Conservation (phyloP, 2,113 vertebrate genomes). For the Archilochus colubris region DNA sequence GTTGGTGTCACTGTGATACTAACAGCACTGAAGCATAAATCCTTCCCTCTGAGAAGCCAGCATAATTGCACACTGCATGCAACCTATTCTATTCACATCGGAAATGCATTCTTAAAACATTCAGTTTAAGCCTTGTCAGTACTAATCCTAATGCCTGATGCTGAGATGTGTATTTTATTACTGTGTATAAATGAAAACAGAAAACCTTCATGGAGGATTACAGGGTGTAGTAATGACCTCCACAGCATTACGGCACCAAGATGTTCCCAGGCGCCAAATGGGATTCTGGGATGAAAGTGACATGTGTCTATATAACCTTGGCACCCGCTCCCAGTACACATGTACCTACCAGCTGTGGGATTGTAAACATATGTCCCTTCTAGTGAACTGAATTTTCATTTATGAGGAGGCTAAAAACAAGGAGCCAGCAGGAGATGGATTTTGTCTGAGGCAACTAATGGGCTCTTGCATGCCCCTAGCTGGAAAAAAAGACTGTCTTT, state of each 20-base stretch:
- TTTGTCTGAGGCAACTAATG: slow-evolving; percentile 16
- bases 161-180: slow-evolving; percentile 74
- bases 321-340: slow-evolving; percentile 28
- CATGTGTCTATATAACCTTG: slow-evolving; percentile 33
- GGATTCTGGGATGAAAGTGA: slow-evolving; percentile 64
- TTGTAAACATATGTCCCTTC: slow-evolving; percentile 54
- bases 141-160: slow-evolving; percentile 78
- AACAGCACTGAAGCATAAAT: slow-evolving; percentile 73
- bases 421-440: neutral
- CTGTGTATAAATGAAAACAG: slow-evolving; percentile 67
- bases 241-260: neutral
- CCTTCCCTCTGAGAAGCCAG: slow-evolving; percentile 53
- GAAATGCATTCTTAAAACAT: slow-evolving; percentile 69
- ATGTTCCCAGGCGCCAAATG: slow-evolving; percentile 45
- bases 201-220: slow-evolving; percentile 74
- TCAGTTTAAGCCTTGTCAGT: slow-evolving; percentile 68
- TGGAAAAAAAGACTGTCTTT: neutral
- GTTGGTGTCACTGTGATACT: slow-evolving; percentile 49
- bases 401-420: neutral
- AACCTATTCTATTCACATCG: slow-evolving; percentile 50
- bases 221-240: slow-evolving; percentile 65
- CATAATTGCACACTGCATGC: slow-evolving; percentile 36
- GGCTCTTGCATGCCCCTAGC: neutral
- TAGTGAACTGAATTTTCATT: slow-evolving; percentile 40
- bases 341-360: slow-evolving; percentile 60